phyloP scores from a whole-genome alignment of 2,797 vertebrate species.

The Clarias platycephalus region DNA sequence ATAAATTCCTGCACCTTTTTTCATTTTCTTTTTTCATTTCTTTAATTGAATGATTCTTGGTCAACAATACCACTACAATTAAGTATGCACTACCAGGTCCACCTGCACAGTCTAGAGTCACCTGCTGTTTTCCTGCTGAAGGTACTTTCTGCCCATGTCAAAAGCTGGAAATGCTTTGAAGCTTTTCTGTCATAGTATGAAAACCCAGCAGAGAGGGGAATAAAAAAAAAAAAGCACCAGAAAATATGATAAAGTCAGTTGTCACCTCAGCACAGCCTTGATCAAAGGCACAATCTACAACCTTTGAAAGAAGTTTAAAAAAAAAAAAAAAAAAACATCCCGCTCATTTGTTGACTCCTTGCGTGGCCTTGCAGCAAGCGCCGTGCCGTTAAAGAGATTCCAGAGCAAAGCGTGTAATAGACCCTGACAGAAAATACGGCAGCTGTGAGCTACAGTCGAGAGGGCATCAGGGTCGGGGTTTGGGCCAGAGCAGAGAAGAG shows the following conservation, averaged over 20 bases:
- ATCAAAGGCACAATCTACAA: constrained; percentile 45
- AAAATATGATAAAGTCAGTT: constrained; percentile 39
- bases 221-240: constrained; percentile 13
- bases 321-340: constrained; percentile 12
- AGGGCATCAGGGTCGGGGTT: constrained; percentile 36
- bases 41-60: neutral
- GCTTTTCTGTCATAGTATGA: constrained; percentile 18
- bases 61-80: neutral
- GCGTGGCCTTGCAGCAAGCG: constrained; percentile 21
- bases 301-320: constrained; percentile 25
- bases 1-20: neutral
- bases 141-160: constrained; percentile 21
- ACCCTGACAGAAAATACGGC: constrained; percentile 38
- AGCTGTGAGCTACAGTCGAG: constrained; percentile 42
- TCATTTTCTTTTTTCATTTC: too few species aligned
- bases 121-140: neutral
- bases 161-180: constrained; percentile 41
- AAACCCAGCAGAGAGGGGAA: neutral
- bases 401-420: constrained; percentile 28
- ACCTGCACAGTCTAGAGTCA: constrained; percentile 16
- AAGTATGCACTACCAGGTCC: neutral
- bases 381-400: constrained; percentile 34
- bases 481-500: constrained; percentile 26
- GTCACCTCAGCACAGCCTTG: constrained; percentile 24
- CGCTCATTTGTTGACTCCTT: constrained; percentile 40